Conservation (phyloP, 2,888 invertebrate genomes). For the Pantelozetes paolii region DNA sequence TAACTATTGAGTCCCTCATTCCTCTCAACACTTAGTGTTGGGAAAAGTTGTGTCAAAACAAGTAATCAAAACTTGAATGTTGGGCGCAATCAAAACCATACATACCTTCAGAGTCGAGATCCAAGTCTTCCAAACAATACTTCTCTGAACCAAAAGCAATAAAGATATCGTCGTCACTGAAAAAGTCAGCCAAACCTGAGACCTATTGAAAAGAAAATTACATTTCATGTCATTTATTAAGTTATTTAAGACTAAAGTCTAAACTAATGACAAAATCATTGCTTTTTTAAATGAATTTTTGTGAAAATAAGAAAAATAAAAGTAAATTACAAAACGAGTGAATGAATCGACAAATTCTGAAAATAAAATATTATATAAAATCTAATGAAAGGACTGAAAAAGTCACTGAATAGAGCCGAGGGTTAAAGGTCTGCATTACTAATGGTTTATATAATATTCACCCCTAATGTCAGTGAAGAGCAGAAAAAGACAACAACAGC, state of each 20-base stretch:
- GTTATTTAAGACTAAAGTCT: background rate
- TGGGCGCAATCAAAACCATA: background rate
- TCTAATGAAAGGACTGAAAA: constrained; percentile 3
- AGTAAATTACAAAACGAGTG: background rate
- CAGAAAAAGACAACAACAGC: background rate
- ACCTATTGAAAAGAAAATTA: constrained; percentile 53
- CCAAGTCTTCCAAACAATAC: constrained; percentile 80
- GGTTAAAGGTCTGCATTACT: constrained; percentile 31
- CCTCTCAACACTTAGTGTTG: background rate
- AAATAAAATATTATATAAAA: background rate
- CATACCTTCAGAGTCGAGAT: constrained; percentile 87
- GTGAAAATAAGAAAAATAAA: background rate
- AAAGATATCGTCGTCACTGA: constrained; percentile 80
- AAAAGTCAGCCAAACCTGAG: constrained; percentile 73
- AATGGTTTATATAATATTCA: constrained; percentile 34
- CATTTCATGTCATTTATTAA: constrained; percentile 9
- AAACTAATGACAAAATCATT: background rate
- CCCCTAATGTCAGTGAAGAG: constrained; percentile 13
- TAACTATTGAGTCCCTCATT: constrained; percentile 8
- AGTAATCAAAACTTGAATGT: background rate
- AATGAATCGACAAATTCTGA: background rate
- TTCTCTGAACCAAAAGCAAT: constrained; percentile 89
- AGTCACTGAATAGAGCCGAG: background rate
- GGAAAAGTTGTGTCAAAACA: constrained; percentile 24
- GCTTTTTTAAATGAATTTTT: background rate